These are phyloP conservation scores for Cheilosia grossa DNA, from an alignment of 2,888 invertebrate species.

Conservation along the genomic window DNA sequence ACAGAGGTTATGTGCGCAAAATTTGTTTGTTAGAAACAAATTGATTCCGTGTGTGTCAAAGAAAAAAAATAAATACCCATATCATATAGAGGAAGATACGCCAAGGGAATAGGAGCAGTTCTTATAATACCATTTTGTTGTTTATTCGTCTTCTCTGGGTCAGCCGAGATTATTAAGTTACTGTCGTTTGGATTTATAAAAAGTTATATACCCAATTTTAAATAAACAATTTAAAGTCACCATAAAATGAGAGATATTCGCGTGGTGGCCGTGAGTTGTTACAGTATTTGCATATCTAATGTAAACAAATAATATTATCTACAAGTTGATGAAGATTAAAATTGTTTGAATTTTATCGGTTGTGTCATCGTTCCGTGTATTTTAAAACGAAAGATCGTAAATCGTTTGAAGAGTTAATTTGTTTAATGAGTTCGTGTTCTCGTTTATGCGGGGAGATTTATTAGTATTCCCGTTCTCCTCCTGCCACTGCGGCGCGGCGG, in stretches of 20 bases:
- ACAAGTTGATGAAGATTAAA: neutral
- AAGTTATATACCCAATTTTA: neutral
- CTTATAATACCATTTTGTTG: neutral
- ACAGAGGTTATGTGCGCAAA: conserved; percentile 44
- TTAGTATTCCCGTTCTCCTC: conserved; percentile 30
- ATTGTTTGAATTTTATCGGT: conserved; percentile 29
- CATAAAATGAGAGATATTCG: conserved; percentile 1
- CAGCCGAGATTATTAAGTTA: conserved; percentile 17
- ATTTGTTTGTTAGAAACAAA: conserved; percentile 47
- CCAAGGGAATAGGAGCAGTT: neutral
- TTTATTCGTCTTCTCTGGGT: conserved; percentile 27
- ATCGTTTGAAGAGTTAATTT: conserved; percentile 69
- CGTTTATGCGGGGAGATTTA: conserved; percentile 65
- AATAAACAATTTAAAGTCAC: conserved; percentile 30
- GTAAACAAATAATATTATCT: neutral
- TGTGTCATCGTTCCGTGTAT: conserved; percentile 51
- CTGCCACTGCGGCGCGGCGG: neutral
- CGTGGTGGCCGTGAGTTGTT: neutral
- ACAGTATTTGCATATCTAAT: neutral
- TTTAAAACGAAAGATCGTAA: conserved; percentile 35
- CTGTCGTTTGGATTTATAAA: conserved; percentile 7
- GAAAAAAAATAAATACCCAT: neutral
- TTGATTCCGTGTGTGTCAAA: conserved; percentile 50
- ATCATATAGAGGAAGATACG: neutral
- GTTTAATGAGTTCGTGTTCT: conserved; percentile 70